Evolutionary conservation across 1,140 invertebrate species (phyloP), one percentile per base, ranked within the genome.

Genomic region (Leguminivora glycinivorella): DNA sequence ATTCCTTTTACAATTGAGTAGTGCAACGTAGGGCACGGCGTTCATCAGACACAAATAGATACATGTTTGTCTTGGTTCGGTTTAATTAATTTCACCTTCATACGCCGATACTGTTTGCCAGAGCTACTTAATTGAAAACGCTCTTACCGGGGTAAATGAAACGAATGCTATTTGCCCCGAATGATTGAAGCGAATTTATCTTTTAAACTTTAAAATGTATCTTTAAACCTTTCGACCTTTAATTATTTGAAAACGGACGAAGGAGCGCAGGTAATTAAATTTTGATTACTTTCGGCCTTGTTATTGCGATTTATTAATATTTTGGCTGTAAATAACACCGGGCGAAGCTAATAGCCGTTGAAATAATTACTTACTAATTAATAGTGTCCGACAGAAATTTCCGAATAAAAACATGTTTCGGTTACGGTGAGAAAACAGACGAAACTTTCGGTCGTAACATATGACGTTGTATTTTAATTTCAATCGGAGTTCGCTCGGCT

Each of bases 31-130:
- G 47, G 47, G 47, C 6, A 52, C 79, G n/a, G 40, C 22, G 47
- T 17, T 52, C 47, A 19, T 22, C 83, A 86, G 87, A 88, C 85
- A 87, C 85, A 89, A 89, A 89, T 89, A 89, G 85, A 88, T 87
- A 86, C 84, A 86, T 91, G 87, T 91, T 91, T 91, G 87, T 90
- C 88, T 91, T 91, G 87, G 83, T 80, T 87, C 78, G 82, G 84
- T 89, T 91, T 91, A 91, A 91, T 91, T 90, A 90, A 91, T 91
- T 89, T 88, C 89, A 91, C 87, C 89, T 90, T 91, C 89, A 91
- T 91, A 91, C 87, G 83, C 88, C 88, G 88, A 91, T 91, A 90
- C 87, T 87, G 85, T 89, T 89, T 89, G 85, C 81, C 83, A 87
- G 82, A 83, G 84, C 75, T 88, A 87, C 88, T 91, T 90, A 90